These are phyloP conservation scores for Aphelocoma californica DNA, from an alignment of 2,797 vertebrate species.

Conservation along the genomic window DNA sequence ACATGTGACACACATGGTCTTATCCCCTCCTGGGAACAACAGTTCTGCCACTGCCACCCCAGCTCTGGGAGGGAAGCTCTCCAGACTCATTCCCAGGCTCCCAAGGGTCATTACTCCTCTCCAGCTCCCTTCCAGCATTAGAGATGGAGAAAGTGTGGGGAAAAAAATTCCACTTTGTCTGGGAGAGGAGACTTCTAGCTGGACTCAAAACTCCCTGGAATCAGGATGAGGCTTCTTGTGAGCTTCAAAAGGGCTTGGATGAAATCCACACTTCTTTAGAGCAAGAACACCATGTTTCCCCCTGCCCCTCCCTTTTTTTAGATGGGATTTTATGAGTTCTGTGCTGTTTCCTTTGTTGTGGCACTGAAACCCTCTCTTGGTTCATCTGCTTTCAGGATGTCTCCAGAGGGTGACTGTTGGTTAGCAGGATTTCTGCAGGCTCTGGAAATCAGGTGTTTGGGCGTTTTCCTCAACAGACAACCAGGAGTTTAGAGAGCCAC, in stretches of 20 bases:
- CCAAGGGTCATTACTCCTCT: neutral
- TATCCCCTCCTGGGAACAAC: neutral
- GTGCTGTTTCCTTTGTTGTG: neutral
- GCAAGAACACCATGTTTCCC: neutral
- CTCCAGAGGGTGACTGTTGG: neutral
- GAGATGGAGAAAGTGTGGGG: neutral
- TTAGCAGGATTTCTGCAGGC: neutral
- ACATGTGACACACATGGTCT: neutral
- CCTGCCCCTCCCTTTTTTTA: accelerated
- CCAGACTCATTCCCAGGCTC: conserved; percentile 29
- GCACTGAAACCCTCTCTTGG: neutral
- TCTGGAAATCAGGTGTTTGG: neutral
- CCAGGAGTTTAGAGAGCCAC: neutral
- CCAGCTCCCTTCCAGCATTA: neutral
- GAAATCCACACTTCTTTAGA: neutral
- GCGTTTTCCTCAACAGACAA: neutral
- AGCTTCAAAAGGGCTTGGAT: neutral
- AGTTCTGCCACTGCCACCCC: neutral
- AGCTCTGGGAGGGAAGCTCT: neutral
- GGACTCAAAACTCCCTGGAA: neutral
- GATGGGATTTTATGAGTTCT: neutral
- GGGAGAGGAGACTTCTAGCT: neutral
- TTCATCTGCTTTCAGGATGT: neutral
- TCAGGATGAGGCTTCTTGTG: neutral
- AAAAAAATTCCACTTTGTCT: neutral